Evolutionary conservation across 2,888 invertebrate species (phyloP).

Genomic region (Plemyria rubiginata): DNA sequence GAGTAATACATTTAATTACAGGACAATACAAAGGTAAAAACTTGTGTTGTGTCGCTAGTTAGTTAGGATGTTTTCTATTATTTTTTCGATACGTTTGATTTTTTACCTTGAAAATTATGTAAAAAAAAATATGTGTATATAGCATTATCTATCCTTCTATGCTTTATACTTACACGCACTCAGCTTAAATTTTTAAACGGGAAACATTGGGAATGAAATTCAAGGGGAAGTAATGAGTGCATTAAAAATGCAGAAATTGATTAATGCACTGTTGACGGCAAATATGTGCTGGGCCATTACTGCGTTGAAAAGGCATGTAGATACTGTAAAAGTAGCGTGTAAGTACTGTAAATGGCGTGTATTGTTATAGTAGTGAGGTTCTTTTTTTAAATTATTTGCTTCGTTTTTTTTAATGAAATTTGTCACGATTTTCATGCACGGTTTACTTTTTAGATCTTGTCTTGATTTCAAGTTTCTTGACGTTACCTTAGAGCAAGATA

Average conservation of each 20-base stretch:
- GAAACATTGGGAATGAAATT: slow-evolving; percentile 76
- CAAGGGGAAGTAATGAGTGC: slow-evolving; percentile 81
- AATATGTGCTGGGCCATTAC: slow-evolving; percentile 64
- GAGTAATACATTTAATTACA: too few relatives aligned
- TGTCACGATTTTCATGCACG: too few relatives aligned
- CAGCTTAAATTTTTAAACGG: slow-evolving; percentile 77
- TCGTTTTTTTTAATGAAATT: neutral
- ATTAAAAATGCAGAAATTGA: slow-evolving; percentile 85
- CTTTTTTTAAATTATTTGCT: neutral
- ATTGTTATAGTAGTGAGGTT: neutral
- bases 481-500: too few relatives aligned
- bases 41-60: too few relatives aligned
- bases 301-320: slow-evolving; percentile 17
- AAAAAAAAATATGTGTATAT: too few relatives aligned
- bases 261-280: slow-evolving; percentile 77
- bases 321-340: slow-evolving; percentile 6
- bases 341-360: slow-evolving; percentile 1
- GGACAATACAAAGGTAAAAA: too few relatives aligned
- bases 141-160: slow-evolving; percentile 12
- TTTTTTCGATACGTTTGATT: too few relatives aligned
- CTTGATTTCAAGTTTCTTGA: too few relatives aligned
- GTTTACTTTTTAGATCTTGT: too few relatives aligned
- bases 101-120: too few relatives aligned
- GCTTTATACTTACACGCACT: slow-evolving; percentile 11
- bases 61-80: too few relatives aligned